Evolutionary conservation across 1,140 invertebrate species (phyloP), one percentile per base, ranked within the genome.

Genomic region (Leptonema lineaticorne): DNA sequence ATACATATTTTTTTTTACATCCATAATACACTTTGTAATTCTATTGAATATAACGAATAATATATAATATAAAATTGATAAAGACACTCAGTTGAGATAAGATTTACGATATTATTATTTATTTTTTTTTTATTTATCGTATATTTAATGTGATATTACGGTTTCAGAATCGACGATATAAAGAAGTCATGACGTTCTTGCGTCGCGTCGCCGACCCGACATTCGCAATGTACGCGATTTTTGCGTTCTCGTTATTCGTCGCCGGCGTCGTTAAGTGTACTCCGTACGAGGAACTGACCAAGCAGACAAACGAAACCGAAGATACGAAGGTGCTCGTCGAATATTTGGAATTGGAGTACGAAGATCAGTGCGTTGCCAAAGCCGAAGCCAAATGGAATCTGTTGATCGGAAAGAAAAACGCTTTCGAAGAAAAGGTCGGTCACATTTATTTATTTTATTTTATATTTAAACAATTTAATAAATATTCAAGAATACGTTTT

Each of bases 311-410:
- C 2, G 48, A 28, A 9, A 18, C n/a, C 5, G 67, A 69, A 14
- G 65, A 68, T 11, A 8, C 72, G 26, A 41, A 64, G 41, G 48
- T 72, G 24, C 73, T 74, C 14, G 71, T 80, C 53, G 71, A 77
- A 16, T 46, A 78, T 7, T 75, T 74, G 14, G 76, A 77, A 41
- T 69, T 76, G 22, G 76, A 73, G 0, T 81, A 81, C 53, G 78
- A 79, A 62, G 80, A 81, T 69, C 27, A 26, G 18, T 81, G 80
- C 56, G 41, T 67, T 1, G 66, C 66, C 8, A 62, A 70, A 6
- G 74, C 76, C 11, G 69, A 77, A 48, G 73, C 75, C 5, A 71
- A 78, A 58, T 81, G 80, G 80, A 66, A 45, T 2, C 75, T 79
- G 7, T 64, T 78, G 11, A 70, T 72, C 24, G 65, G 74, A 0